These are phyloP conservation scores for Tetropium fuscum DNA, from an alignment of 2,888 invertebrate species.

Conservation along the genomic window DNA sequence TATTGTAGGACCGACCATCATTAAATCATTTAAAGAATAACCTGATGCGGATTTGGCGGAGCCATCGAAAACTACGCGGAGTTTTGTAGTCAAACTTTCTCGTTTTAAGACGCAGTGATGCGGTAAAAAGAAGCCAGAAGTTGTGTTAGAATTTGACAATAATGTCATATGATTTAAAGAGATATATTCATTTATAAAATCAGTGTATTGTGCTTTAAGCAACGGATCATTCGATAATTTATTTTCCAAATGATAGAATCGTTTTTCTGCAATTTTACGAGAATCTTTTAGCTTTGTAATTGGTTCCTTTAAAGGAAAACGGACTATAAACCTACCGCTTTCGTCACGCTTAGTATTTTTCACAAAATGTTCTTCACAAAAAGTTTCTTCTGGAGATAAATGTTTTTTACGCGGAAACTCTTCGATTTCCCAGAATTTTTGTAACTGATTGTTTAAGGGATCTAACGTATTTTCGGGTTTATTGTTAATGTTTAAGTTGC, in stretches of 20 bases:
- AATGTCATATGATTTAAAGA: background rate
- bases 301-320: slow-evolving; percentile 4
- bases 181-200: slow-evolving; percentile 5
- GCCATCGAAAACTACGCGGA: slow-evolving; percentile 2
- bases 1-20: slow-evolving; percentile 6
- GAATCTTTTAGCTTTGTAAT: background rate
- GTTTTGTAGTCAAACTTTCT: background rate
- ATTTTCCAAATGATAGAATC: background rate
- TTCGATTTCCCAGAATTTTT: slow-evolving; percentile 5
- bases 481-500: background rate
- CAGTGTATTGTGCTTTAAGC: background rate
- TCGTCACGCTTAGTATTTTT: background rate
- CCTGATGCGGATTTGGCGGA: slow-evolving; percentile 1
- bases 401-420: background rate
- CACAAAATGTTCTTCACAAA: slow-evolving; percentile 7
- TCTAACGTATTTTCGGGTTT: background rate
- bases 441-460: background rate
- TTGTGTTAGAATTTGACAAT: background rate
- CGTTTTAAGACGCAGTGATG: slow-evolving; percentile 8
- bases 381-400: slow-evolving; percentile 4
- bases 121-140: slow-evolving; percentile 7
- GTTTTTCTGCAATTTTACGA: background rate
- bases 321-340: background rate
- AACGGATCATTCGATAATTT: background rate
- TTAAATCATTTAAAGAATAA: slow-evolving; percentile 3